Percentiles rank a stretch among this genome's conserved stretches.
Evolutionary conservation across 2,888 invertebrate species (phyloP).

Genomic region (Zaprionus lineosus): DNA sequence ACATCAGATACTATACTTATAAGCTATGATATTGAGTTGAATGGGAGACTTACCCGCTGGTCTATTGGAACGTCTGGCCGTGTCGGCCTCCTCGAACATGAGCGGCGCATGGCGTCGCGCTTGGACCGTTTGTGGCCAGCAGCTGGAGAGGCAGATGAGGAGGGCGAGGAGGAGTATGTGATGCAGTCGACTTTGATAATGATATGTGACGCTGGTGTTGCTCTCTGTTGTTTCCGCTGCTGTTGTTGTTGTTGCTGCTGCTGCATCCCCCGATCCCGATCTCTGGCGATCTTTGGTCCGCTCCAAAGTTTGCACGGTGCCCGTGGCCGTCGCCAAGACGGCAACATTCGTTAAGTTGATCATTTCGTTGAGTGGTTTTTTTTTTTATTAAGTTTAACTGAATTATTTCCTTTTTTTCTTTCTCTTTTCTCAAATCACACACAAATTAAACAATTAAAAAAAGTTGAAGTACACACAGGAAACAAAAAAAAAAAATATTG

Average conservation of each 20-base stretch:
- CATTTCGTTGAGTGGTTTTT: conserved; percentile 11
- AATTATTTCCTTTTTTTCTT: neutral
- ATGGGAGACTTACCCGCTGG: conserved; percentile 86
- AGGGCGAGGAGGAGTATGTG: conserved; percentile 69
- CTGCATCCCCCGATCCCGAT: conserved; percentile 1
- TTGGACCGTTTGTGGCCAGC: conserved; percentile 54
- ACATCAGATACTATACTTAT: too few species aligned
- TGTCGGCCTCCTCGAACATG: conserved; percentile 87
- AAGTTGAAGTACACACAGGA: conserved; percentile 14
- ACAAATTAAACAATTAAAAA: conserved; percentile 6
- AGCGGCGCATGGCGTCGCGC: conserved; percentile 86
- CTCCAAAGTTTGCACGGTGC: conserved; percentile 56
- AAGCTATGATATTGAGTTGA: too few species aligned
- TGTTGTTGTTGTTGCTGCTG: conserved; percentile 15
- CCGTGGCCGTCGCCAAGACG: conserved; percentile 62
- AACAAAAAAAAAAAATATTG: conserved; percentile 23
- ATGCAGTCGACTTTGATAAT: conserved; percentile 47
- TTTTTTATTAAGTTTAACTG: neutral
- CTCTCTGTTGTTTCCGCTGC: conserved; percentile 16
- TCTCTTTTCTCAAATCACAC: conserved; percentile 8
- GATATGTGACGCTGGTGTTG: conserved; percentile 24
- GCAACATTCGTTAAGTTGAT: conserved; percentile 34
- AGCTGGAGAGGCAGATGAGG: conserved; percentile 58
- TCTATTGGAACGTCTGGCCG: conserved; percentile 86
- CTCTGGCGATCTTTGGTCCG: conserved; percentile 9